These are phyloP conservation scores for Excalfactoria chinensis DNA, from an alignment of 2,113 vertebrate species.

Conservation along the genomic window DNA sequence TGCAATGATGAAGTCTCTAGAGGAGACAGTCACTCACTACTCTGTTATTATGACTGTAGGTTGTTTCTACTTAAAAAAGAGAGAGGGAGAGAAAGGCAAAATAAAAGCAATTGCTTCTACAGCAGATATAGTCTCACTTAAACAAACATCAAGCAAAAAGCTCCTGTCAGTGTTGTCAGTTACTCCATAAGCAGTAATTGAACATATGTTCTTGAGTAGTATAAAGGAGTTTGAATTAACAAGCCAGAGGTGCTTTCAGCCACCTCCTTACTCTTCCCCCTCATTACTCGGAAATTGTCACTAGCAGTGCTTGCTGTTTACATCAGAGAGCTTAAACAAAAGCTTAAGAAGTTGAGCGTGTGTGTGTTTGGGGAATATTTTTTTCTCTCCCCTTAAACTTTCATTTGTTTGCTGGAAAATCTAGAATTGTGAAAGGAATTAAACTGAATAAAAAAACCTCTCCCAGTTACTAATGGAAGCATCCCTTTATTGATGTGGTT, in stretches of 20 bases:
- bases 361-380: background rate
- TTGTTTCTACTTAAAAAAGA: slow-evolving; percentile 3
- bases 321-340: slow-evolving; percentile 17
- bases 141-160: slow-evolving; percentile 27
- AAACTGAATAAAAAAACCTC: slow-evolving; percentile 27
- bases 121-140: slow-evolving; percentile 1
- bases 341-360: background rate
- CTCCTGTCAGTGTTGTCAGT: background rate
- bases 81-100: background rate
- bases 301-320: slow-evolving; percentile 35
- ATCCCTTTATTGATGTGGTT: background rate
- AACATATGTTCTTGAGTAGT: background rate
- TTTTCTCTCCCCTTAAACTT: slow-evolving; percentile 15
- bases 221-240: slow-evolving; percentile 23
- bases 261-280: background rate
- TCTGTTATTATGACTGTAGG: slow-evolving; percentile 22
- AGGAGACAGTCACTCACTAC: slow-evolving; percentile 20
- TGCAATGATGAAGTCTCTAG: slow-evolving; percentile 2
- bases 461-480: background rate
- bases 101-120: slow-evolving; percentile 23
- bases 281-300: slow-evolving; percentile 28
- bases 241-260: slow-evolving; percentile 15
- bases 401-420: slow-evolving; percentile 25
- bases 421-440: slow-evolving; percentile 7
- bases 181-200: slow-evolving; percentile 14